These are phyloP conservation scores for Bothrops jararaca DNA, from an alignment of 2,113 vertebrate genomes.

Conservation along the genomic window DNA sequence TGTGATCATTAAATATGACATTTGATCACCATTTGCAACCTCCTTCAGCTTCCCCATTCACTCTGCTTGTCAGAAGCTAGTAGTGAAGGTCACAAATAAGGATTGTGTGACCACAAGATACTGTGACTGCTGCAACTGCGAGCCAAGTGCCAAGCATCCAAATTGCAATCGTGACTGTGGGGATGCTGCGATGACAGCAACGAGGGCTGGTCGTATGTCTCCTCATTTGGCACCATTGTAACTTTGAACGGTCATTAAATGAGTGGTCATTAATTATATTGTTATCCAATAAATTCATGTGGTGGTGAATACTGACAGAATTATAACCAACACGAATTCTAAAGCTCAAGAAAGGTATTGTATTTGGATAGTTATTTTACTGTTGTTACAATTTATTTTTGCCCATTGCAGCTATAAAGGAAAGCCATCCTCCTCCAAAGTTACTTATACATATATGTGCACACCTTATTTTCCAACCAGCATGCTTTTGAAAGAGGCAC, in stretches of 20 bases:
- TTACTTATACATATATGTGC: not conserved
- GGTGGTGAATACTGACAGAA: not conserved
- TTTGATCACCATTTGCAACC: not conserved
- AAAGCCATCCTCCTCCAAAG: not conserved
- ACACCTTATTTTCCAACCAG: not conserved
- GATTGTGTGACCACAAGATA: not conserved
- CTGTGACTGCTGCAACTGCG: not conserved
- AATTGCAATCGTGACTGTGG: not conserved
- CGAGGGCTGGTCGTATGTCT: too few species aligned
- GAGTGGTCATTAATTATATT: not conserved
- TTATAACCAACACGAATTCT: not conserved
- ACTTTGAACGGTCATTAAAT: not conserved
- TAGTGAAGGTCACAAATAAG: not conserved
- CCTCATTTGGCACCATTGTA: not conserved
- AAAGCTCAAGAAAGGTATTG: not conserved
- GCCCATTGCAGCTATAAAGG: not conserved
- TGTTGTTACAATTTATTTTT: not conserved
- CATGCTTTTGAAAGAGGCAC: not conserved
- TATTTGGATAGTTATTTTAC: not conserved
- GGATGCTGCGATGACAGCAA: too few species aligned
- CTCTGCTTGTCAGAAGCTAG: not conserved
- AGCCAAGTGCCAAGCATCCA: not conserved
- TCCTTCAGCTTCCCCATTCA: not conserved
- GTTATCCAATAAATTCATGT: too few species aligned
- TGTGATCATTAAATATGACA: not conserved